Evolutionary conservation across 2,888 invertebrate species (phyloP), one percentile per base, ranked within the genome.

Genomic region (Elysia crispata): DNA sequence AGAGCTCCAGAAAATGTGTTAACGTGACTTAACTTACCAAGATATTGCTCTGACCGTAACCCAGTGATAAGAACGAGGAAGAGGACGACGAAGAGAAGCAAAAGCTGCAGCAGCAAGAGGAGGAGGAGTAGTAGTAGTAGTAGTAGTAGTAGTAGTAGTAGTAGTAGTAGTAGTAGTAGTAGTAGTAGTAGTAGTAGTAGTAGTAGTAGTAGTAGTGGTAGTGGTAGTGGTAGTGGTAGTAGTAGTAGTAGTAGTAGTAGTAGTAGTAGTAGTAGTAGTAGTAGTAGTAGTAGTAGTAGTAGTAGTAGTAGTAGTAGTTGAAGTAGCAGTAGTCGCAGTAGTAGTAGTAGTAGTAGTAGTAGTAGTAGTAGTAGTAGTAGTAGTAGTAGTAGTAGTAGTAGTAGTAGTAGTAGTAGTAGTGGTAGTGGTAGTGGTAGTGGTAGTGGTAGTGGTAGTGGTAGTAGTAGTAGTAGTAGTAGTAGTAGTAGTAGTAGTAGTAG

Each of bases 1-100:
- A n/a, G n/a, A n/a, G n/a, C n/a, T n/a, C n/a, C n/a, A n/a, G n/a
- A n/a, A n/a, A n/a, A n/a, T n/a, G n/a, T n/a, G n/a, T n/a, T n/a
- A n/a, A n/a, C n/a, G n/a, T n/a, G n/a, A n/a, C n/a, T n/a, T n/a
- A n/a, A n/a, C n/a, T n/a, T n/a, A n/a, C n/a, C n/a, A n/a, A n/a
- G n/a, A n/a, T n/a, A n/a, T n/a, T n/a, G n/a, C n/a, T n/a, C n/a
- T n/a, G n/a, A n/a, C n/a, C n/a, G n/a, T n/a, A n/a, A n/a, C n/a
- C n/a, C n/a, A n/a, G n/a, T n/a, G n/a, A n/a, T n/a, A n/a, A n/a
- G n/a, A n/a, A n/a, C n/a, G 54, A 57, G 25, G 25, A 31, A 74
- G 60, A 74, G 60, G 28, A 31, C 49, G 25, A 49, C 28, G 54
- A 25, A 73, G 50, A 73, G 15, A 73, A 25, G 28, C 28, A 73